These are phyloP conservation scores for Peribatodes rhomboidaria DNA, from an alignment of 2,888 invertebrate species.

Conservation along the genomic window DNA sequence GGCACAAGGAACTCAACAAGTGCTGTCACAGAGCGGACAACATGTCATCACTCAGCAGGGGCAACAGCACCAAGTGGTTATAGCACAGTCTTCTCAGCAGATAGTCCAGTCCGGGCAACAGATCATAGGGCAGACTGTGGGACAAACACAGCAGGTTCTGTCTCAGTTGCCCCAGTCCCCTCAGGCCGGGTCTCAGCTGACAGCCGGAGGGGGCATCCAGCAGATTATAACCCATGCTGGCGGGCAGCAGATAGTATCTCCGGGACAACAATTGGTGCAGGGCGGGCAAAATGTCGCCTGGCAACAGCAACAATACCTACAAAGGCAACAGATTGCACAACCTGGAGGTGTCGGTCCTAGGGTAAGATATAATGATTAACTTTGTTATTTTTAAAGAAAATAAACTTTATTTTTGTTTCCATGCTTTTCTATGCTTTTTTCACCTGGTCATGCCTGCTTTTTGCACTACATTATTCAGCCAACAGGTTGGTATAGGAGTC, in stretches of 20 bases:
- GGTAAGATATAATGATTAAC: conserved; percentile 59
- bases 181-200: conserved; percentile 68
- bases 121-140: conserved; percentile 76
- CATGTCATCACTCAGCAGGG: conserved; percentile 83
- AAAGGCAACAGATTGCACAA: conserved; percentile 83
- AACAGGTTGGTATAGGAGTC: neutral
- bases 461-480: neutral
- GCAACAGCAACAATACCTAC: conserved; percentile 83
- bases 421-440: conserved; percentile 38
- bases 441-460: conserved; percentile 31
- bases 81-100: conserved; percentile 82
- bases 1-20: conserved; percentile 77
- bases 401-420: conserved; percentile 24
- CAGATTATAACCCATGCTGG: conserved; percentile 83
- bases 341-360: conserved; percentile 82
- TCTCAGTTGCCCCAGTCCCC: conserved; percentile 80
- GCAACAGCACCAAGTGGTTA: conserved; percentile 81
- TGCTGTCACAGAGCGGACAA: conserved; percentile 80
- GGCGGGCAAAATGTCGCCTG: conserved; percentile 80
- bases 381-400: neutral
- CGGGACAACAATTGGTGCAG: conserved; percentile 79
- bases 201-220: conserved; percentile 76
- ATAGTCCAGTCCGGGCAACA: conserved; percentile 83
- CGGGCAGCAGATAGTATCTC: conserved; percentile 81
- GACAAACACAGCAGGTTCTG: conserved; percentile 76